Evolutionary conservation across 2,113 vertebrate species (phyloP).

Genomic region (Mirza zaza): DNA sequence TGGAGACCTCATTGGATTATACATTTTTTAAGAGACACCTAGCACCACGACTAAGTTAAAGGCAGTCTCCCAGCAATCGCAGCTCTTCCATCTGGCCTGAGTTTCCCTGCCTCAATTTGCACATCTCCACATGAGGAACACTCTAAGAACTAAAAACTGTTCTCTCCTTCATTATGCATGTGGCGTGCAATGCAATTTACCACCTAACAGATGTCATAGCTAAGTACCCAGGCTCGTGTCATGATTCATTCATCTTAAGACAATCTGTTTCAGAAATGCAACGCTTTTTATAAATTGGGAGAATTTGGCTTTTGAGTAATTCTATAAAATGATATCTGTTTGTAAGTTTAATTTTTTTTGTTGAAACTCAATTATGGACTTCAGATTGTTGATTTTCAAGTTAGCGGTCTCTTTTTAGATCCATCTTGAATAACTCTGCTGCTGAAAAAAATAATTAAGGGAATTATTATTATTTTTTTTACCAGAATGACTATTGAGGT

Average conservation of each 20-base stretch:
- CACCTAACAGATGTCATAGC: slow-evolving; percentile 84
- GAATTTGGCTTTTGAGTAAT: slow-evolving; percentile 67
- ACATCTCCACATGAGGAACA: slow-evolving; percentile 68
- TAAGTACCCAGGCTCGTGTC: slow-evolving; percentile 81
- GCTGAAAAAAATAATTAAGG: slow-evolving; percentile 49
- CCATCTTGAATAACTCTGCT: not conserved
- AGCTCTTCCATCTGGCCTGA: slow-evolving; percentile 76
- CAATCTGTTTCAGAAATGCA: slow-evolving; percentile 79
- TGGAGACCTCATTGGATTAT: slow-evolving; percentile 57
- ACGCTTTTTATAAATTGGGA: slow-evolving; percentile 69
- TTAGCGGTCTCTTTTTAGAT: slow-evolving; percentile 41
- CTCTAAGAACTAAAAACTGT: slow-evolving; percentile 77
- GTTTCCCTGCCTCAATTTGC: slow-evolving; percentile 64
- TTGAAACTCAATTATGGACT: slow-evolving; percentile 37
- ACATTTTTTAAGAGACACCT: slow-evolving; percentile 70
- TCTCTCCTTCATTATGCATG: slow-evolving; percentile 81
- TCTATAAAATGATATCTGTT: slow-evolving; percentile 54
- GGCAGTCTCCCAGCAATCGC: slow-evolving; percentile 60
- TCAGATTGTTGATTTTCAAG: slow-evolving; percentile 41
- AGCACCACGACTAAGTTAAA: slow-evolving; percentile 56
- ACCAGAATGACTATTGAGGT: not conserved
- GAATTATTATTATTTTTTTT: not conserved
- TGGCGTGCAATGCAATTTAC: slow-evolving; percentile 79
- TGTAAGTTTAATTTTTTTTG: slow-evolving; percentile 61
- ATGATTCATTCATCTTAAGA: slow-evolving; percentile 86